Conservation (phyloP, 2,113 vertebrate genomes). For the Delphinus delphis region DNA sequence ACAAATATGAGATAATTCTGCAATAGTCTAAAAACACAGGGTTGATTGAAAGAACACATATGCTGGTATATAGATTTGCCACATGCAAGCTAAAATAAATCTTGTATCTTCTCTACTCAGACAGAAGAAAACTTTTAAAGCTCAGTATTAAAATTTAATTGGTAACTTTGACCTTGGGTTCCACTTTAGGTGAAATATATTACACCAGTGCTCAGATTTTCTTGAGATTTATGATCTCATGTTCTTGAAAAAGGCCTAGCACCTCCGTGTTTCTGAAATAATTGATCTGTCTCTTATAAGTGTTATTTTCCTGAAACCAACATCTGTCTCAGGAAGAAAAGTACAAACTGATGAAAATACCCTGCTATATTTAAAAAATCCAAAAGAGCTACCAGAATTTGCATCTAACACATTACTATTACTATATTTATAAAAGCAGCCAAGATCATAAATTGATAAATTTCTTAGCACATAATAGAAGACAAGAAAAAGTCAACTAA, state of each 20-base stretch:
- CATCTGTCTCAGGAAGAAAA: constrained; percentile 70
- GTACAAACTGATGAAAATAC: constrained; percentile 65
- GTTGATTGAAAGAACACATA: background rate
- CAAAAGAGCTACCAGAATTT: constrained; percentile 42
- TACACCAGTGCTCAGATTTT: constrained; percentile 44
- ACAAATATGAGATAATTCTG: background rate
- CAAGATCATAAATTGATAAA: constrained; percentile 9
- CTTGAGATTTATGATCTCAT: constrained; percentile 60
- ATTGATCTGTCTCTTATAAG: constrained; percentile 69
- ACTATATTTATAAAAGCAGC: constrained; percentile 36
- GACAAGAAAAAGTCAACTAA: constrained; percentile 34
- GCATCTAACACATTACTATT: constrained; percentile 23
- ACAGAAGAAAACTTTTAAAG: constrained; percentile 15
- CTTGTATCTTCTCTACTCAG: background rate
- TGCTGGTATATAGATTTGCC: background rate
- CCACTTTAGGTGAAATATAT: constrained; percentile 63
- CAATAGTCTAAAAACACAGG: background rate
- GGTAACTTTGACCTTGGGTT: constrained; percentile 65
- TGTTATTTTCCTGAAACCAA: constrained; percentile 69
- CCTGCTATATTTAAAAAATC: constrained; percentile 53
- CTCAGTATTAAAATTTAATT: constrained; percentile 66
- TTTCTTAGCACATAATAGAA: background rate
- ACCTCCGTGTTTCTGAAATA: constrained; percentile 68
- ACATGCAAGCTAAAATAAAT: background rate
- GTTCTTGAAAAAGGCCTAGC: constrained; percentile 68